Base-by-base conservation (phyloP, 2,888 invertebrate genomes). In the Abscondita cerata region DNA sequence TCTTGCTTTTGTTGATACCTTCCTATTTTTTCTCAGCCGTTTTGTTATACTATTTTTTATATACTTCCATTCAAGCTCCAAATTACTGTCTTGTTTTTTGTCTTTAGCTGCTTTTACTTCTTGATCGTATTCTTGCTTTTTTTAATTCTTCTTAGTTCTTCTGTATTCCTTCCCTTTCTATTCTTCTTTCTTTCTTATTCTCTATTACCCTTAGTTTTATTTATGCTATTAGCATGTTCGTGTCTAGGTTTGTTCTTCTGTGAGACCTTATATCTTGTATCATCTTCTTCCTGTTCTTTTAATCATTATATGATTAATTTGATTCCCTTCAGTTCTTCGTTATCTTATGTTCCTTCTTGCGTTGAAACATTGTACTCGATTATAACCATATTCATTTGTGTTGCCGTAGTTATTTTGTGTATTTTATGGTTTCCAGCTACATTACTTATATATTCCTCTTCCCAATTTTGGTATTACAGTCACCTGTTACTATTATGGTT, bases 271-370 rank as follows among this genome's bases (percentile, higher is more conserved):
- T 44, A 31, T 58, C 52, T 41, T n/a, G 51, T 40, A 64, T 51
- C 38, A 33, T 33, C 11, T 41, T n/a, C n/a, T 48, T 16, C 36
- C 52, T 38, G 31, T 55, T 41, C 53, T 50, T 15, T 48, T 52
- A 9, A 60, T 36, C 54, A 64, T 8, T 18, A 61, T 31, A 13
- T 61, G 61, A 18, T 64, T 58, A 47, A 61, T 64, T 55, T 66
- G 55, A 20, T 47, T 61, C 33, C 40, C 31, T 25, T 34, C 52
- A 13, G 40, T 57, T 4, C 19, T 44, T 44, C 51, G 53, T 59
- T 50, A 44, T 38, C 59, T 62, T 56, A 36, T 62, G 64, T 38
- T 38, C 18, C 47, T 50, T 59, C 19, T 60, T 52, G 47, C 61
- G 64, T 48, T 47, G 20, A 20, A 36, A 36, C 36, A 36, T 52